Conservation (phyloP, 2,113 vertebrate species). For the Hippocampus guttulatus region DNA sequence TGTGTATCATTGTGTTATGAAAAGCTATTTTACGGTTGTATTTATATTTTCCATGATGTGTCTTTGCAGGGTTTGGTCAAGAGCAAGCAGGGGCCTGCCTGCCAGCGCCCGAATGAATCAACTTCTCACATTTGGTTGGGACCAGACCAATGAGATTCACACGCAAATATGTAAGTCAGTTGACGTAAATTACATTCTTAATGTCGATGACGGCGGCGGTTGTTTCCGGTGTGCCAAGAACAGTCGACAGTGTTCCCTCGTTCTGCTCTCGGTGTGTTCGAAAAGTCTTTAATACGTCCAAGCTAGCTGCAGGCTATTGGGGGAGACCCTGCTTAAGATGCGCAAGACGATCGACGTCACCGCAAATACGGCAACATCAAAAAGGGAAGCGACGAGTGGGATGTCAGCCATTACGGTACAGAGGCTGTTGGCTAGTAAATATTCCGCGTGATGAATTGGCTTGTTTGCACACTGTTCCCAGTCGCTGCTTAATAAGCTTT, state of each 20-base stretch:
- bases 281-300: constrained; percentile 50
- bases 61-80: constrained; percentile 72
- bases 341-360: constrained; percentile 44
- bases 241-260: constrained; percentile 51
- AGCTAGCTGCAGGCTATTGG: constrained; percentile 53
- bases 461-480: constrained; percentile 7
- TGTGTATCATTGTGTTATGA: constrained; percentile 20
- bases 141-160: constrained; percentile 96
- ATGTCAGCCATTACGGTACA: background rate
- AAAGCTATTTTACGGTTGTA: constrained; percentile 52
- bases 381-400: background rate
- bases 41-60: constrained; percentile 68
- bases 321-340: constrained; percentile 36
- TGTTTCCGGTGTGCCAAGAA: constrained; percentile 66
- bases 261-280: constrained; percentile 38
- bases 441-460: constrained; percentile 11
- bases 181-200: constrained; percentile 97
- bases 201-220: constrained; percentile 81
- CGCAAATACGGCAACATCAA: constrained; percentile 23
- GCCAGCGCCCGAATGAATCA: constrained; percentile 77
- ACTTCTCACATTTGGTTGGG: constrained; percentile 84
- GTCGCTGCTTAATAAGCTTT: constrained; percentile 1
- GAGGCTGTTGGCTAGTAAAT: constrained; percentile 13
- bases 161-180: constrained; percentile 93
- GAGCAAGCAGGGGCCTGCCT: constrained; percentile 72